Evolutionary conservation across 2,113 vertebrate genomes (phyloP), one percentile per base, ranked within the genome.

Genomic region (Hypomesus transpacificus): DNA sequence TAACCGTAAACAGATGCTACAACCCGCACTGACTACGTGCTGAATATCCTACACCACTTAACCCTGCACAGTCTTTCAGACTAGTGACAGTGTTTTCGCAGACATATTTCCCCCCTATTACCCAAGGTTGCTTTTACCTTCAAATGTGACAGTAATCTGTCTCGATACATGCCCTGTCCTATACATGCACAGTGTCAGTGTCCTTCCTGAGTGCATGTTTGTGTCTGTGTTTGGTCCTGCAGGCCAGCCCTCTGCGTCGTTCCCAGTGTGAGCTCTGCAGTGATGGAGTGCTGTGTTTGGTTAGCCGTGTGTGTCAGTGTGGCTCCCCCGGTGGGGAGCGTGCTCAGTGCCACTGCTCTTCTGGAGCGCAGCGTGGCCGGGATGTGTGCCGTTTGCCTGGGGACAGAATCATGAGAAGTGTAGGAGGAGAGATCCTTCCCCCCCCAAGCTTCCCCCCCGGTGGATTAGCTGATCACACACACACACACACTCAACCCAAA

Each of bases 321-420:
- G 71, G 57, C 59, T 76, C 69, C 80, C 85, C 69, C 62, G 68
- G 14, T n/a, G 63, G 69, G 72, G 75, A 75, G 75, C 56, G 68
- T 2, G 22, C 13, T 62, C 31, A n/a, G 14, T 65, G 34, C 8
- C 7, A 3, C 66, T 57, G 60, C 65, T 81, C 77, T 54, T 46
- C 14, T 65, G 63, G 31, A 20, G 18, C 18, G n/a, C 3, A 1
- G 21, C 0, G 18, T 22, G 57, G 21, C 20, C 18, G 5, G 18
- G 11, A 73, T 75, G 22, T 75, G 64, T 72, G 5, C 68, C 65
- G 63, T 16, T 63, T 18, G 75, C 69, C 81, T 76, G 70, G 70
- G 31, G 57, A 70, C 78, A 76, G 72, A 75, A 66, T 82, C 84
- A 84, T 80, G 74, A 84, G 70, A 85, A 81, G 71, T 79, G 77